phyloP scores from a whole-genome alignment of 2,113 vertebrate genomes.

The Oceanodroma tethys region DNA sequence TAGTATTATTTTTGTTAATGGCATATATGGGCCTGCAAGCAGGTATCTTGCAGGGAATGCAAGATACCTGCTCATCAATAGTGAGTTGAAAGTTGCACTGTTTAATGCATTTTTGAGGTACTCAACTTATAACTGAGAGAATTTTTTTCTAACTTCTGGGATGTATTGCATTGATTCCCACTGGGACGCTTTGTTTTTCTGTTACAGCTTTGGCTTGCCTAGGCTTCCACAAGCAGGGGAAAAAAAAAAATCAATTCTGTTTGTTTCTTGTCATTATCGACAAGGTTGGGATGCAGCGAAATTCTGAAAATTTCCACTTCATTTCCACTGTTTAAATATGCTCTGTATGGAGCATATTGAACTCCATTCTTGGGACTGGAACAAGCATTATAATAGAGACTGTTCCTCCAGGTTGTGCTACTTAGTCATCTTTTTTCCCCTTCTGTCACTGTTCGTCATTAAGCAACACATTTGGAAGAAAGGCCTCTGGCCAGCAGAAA shows the following conservation, averaged over 20 bases:
- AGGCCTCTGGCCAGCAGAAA: not conserved
- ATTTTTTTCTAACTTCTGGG: not conserved
- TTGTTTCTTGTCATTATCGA: not conserved
- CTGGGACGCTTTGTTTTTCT: not conserved
- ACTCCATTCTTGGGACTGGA: not conserved
- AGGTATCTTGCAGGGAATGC: not conserved
- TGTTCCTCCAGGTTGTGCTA: slow-evolving; percentile 16
- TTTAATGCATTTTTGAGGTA: not conserved
- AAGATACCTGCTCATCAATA: not conserved
- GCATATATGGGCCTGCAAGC: not conserved
- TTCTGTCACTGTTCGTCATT: not conserved
- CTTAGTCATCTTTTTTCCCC: not conserved
- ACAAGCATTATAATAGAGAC: not conserved
- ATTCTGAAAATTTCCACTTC: not conserved
- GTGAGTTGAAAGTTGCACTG: not conserved
- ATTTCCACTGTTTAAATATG: not conserved
- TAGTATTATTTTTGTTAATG: not conserved
- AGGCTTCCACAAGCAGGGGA: not conserved
- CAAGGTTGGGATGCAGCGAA: not conserved
- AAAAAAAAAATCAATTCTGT: not conserved
- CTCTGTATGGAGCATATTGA: not conserved
- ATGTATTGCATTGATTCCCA: not conserved
- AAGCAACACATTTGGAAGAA: not conserved
- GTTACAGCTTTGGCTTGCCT: not conserved
- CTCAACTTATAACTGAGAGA: not conserved